phyloP scores from a whole-genome alignment of 2,888 invertebrate genomes.

The Trichogramma evanescens region DNA sequence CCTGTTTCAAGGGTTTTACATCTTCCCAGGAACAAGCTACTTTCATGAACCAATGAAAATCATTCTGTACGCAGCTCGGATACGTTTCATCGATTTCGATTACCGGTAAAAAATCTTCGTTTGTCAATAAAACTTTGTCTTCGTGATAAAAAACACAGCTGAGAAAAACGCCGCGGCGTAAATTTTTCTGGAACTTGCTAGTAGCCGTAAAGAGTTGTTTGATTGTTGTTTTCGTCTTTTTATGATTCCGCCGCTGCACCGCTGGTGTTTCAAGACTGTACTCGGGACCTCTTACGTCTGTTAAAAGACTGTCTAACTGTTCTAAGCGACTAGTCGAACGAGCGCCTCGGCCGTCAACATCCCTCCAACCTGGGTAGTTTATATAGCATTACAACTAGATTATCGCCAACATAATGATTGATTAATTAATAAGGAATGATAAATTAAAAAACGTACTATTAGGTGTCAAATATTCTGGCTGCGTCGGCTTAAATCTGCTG shows the following conservation, averaged over 20 bases:
- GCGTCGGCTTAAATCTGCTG: slow-evolving; percentile 69
- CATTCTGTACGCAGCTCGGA: slow-evolving; percentile 82
- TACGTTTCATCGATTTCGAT: slow-evolving; percentile 96
- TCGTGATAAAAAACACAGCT: slow-evolving; percentile 91
- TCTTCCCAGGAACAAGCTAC: slow-evolving; percentile 97
- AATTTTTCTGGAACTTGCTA: slow-evolving; percentile 91
- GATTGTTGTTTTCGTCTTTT: slow-evolving; percentile 76
- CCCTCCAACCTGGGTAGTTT: slow-evolving; percentile 67
- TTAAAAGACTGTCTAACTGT: slow-evolving; percentile 68
- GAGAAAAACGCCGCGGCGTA: slow-evolving; percentile 87
- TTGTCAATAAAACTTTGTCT: slow-evolving; percentile 91
- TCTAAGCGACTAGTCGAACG: slow-evolving; percentile 64
- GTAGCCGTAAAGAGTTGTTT: slow-evolving; percentile 92
- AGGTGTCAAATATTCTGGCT: slow-evolving; percentile 79
- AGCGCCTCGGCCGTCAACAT: slow-evolving; percentile 65
- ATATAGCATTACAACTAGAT: background rate
- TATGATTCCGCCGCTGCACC: slow-evolving; percentile 64
- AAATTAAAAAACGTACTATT: slow-evolving; percentile 63
- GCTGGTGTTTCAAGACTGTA: slow-evolving; percentile 60
- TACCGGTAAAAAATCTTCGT: slow-evolving; percentile 93
- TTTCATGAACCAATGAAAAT: slow-evolving; percentile 98
- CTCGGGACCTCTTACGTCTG: slow-evolving; percentile 63
- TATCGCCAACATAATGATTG: background rate
- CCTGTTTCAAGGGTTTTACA: slow-evolving; percentile 80
- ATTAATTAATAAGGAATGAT: too few relatives aligned